Percentiles rank a stretch among this genome's conserved stretches.
phyloP scores from a whole-genome alignment of 2,888 invertebrate genomes.

The Clanis bilineata region DNA sequence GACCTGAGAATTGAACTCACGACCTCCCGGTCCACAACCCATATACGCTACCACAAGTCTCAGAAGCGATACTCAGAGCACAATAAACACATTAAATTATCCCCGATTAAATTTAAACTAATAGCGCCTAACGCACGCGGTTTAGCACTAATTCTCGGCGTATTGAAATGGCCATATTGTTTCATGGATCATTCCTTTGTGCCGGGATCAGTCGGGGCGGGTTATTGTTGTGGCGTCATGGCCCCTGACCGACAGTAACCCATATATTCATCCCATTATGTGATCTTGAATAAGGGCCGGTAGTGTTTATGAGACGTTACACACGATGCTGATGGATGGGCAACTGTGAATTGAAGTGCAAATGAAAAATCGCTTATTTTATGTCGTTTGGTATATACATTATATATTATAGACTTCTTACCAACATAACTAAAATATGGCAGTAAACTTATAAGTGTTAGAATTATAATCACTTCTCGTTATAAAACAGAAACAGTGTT shows the following conservation, averaged over 20 bases:
- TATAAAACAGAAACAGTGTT: no score
- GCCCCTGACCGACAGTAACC: conserved; percentile 72
- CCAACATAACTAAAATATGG: no score
- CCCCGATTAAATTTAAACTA: conserved; percentile 19
- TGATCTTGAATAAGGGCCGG: conserved; percentile 57
- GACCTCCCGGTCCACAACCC: no score
- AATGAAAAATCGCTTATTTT: not conserved
- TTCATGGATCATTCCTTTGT: conserved; percentile 42
- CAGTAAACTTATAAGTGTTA: no score
- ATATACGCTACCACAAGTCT: no score
- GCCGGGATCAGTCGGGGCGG: conserved; percentile 48
- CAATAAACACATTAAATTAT: conserved; percentile 11
- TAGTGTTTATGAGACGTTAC: conserved; percentile 39
- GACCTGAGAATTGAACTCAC: no score
- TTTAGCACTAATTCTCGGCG: conserved; percentile 22
- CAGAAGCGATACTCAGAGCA: not conserved
- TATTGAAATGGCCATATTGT: conserved; percentile 39
- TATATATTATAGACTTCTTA: no score
- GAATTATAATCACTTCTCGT: no score
- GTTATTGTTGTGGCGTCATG: conserved; percentile 64
- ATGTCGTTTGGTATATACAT: no score
- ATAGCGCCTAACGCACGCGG: conserved; percentile 15
- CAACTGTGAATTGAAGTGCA: not conserved
- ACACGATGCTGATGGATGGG: conserved; percentile 28
- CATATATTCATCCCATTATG: conserved; percentile 76